phyloP scores from a whole-genome alignment of 2,888 invertebrate species.

The Thereva unica region DNA sequence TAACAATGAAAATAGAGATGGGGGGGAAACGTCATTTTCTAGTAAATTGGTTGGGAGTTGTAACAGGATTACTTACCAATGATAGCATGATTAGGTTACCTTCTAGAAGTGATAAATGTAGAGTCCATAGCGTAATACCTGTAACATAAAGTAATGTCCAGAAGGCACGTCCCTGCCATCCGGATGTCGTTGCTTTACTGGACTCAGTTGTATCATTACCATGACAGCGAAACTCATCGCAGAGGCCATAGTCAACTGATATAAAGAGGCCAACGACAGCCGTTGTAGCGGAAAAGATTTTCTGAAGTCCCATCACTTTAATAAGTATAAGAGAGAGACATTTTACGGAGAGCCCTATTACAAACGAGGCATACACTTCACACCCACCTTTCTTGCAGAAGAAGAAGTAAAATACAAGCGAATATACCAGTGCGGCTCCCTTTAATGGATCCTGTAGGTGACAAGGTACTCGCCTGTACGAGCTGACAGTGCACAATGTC shows the following conservation, averaged over 20 bases:
- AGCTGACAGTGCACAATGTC: conserved; percentile 45
- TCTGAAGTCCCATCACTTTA: conserved; percentile 64
- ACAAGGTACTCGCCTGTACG: conserved; percentile 60
- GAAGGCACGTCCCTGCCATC: conserved; percentile 61
- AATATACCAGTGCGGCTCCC: conserved; percentile 63
- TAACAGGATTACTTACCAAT: conserved; percentile 38
- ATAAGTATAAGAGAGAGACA: conserved; percentile 6
- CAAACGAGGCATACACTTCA: neutral
- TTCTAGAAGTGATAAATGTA: conserved; percentile 52
- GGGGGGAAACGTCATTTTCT: neutral
- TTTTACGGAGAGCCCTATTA: neutral
- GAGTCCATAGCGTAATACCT: conserved; percentile 61
- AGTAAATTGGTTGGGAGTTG: neutral
- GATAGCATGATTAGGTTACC: conserved; percentile 45
- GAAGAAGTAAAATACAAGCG: conserved; percentile 65
- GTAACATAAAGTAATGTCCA: conserved; percentile 64
- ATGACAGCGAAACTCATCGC: conserved; percentile 65
- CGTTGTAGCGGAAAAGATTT: conserved; percentile 65
- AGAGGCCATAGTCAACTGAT: conserved; percentile 65
- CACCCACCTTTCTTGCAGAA: conserved; percentile 64
- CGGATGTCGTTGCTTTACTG: conserved; percentile 47
- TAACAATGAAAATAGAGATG: conserved; percentile 24
- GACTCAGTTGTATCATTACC: conserved; percentile 57
- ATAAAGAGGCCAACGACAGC: conserved; percentile 65
- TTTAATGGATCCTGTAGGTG: conserved; percentile 67